Percentiles rank a stretch among this genome's conserved stretches.
Evolutionary conservation across 2,888 invertebrate genomes (phyloP).

Genomic region (Agrotis clavis): DNA sequence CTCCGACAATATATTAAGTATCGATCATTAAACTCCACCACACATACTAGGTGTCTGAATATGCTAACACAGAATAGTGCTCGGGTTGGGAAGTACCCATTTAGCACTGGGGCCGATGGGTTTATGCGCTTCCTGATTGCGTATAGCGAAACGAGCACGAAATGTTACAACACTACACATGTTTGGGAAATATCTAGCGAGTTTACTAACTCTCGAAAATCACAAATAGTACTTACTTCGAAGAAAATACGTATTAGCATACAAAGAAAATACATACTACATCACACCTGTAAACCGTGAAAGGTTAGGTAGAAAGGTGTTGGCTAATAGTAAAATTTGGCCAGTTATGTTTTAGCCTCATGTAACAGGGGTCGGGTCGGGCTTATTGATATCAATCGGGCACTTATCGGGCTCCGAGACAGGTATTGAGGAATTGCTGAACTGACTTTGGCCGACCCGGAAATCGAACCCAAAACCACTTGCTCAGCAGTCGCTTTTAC

Average conservation of each 20-base stretch:
- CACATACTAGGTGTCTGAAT: conserved; percentile 16
- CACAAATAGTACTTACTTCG: background rate
- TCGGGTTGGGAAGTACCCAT: conserved; percentile 25
- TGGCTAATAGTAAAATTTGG: too few relatives aligned
- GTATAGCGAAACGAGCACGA: conserved; percentile 11
- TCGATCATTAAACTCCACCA: conserved; percentile 13
- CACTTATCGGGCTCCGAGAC: too few relatives aligned
- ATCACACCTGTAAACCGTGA: too few relatives aligned
- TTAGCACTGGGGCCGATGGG: conserved; percentile 32
- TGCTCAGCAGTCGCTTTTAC: too few relatives aligned
- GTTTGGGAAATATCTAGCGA: too few relatives aligned
- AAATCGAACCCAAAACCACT: too few relatives aligned
- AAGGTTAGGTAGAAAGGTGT: too few relatives aligned
- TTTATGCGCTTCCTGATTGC: conserved; percentile 41
- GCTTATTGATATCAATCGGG: too few relatives aligned
- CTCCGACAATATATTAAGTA: background rate
- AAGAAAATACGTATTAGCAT: background rate
- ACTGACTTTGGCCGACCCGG: too few relatives aligned
- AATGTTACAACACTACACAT: background rate
- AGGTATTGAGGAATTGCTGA: too few relatives aligned
- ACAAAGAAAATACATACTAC: background rate
- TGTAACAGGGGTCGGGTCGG: too few relatives aligned
- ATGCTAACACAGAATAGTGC: conserved; percentile 5
- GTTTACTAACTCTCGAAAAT: background rate
- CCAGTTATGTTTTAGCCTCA: too few relatives aligned